Evolutionary conservation across 2,888 invertebrate species (phyloP).

Genomic region (Boloria euphrosyne): DNA sequence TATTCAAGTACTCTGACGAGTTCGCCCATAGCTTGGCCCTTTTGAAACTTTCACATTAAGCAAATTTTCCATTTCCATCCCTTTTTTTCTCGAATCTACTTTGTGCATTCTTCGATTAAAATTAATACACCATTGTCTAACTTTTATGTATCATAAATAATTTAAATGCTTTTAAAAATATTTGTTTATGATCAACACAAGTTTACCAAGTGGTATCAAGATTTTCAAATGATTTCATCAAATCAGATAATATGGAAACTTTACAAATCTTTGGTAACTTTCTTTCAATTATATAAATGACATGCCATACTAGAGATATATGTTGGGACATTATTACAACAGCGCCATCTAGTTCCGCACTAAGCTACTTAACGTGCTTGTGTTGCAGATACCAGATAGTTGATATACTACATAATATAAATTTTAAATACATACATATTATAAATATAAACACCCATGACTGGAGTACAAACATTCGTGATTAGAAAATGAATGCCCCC

Average conservation of each 20-base stretch:
- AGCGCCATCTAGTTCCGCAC: too few species aligned
- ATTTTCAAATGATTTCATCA: background rate
- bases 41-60: too few species aligned
- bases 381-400: too few species aligned
- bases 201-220: background rate
- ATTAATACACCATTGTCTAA: constrained; percentile 6
- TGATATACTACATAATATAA: too few species aligned
- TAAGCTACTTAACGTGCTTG: too few species aligned
- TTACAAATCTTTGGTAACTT: background rate
- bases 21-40: too few species aligned
- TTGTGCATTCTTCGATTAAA: background rate
- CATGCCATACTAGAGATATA: background rate
- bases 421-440: too few species aligned
- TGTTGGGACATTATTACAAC: too few species aligned
- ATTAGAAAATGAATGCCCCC: too few species aligned
- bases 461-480: too few species aligned
- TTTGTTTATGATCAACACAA: background rate
- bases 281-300: background rate
- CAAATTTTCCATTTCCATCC: background rate
- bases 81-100: background rate
- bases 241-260: background rate
- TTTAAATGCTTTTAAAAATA: background rate
- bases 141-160: background rate
- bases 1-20: too few species aligned
- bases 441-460: too few species aligned